These are phyloP conservation scores for Sphaeramia orbicularis DNA, from an alignment of 2,797 vertebrate species.

Conservation along the genomic window DNA sequence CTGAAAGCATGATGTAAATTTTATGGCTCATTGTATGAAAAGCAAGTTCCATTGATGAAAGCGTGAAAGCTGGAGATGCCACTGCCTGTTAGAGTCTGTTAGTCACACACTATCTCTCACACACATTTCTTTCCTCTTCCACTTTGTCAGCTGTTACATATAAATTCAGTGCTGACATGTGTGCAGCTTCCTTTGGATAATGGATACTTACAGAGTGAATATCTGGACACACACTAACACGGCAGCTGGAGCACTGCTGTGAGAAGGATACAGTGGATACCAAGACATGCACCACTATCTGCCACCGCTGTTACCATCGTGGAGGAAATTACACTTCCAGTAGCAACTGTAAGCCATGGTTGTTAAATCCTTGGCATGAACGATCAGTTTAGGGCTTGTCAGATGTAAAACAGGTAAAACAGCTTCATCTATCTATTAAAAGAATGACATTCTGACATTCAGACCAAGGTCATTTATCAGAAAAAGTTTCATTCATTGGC, in stretches of 20 bases:
- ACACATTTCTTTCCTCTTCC: constrained; percentile 3
- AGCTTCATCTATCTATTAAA: no score
- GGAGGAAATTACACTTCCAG: no score
- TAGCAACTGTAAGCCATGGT: no score
- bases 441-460: no score
- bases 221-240: constrained; percentile 10
- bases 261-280: neutral
- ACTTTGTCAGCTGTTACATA: constrained; percentile 20
- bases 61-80: neutral
- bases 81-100: neutral
- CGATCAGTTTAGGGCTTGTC: no score
- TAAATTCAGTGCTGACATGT: constrained; percentile 25
- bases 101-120: neutral
- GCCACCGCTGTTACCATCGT: no score
- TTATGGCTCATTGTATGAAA: neutral
- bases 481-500: no score
- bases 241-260: constrained; percentile 23
- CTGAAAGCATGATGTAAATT: neutral
- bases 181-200: constrained; percentile 24
- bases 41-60: neutral
- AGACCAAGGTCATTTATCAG: no score
- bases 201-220: constrained; percentile 18
- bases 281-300: neutral
- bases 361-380: no score
- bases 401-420: no score